Evolutionary conservation across 2,888 invertebrate genomes (phyloP).

Genomic region (Podabrus alpinus): DNA sequence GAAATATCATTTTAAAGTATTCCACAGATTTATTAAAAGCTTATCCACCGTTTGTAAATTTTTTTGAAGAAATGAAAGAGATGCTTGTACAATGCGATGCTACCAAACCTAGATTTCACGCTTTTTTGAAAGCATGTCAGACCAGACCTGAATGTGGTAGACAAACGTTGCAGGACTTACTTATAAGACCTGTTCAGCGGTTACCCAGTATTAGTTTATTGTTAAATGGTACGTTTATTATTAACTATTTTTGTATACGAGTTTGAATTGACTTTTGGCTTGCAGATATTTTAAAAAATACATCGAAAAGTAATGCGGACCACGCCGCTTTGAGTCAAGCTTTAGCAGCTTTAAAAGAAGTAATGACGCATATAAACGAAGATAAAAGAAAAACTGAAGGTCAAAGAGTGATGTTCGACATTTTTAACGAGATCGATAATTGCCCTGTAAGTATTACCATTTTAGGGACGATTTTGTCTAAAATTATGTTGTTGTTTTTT

Average conservation of each 20-base stretch:
- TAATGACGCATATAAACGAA: slow-evolving; percentile 96
- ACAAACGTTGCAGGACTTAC: slow-evolving; percentile 91
- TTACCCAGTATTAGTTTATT: slow-evolving; percentile 94
- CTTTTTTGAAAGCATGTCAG: slow-evolving; percentile 95
- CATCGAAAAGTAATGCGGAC: slow-evolving; percentile 87
- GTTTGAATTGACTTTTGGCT: slow-evolving; percentile 33
- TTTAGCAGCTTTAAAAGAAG: slow-evolving; percentile 85
- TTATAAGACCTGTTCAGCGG: slow-evolving; percentile 97
- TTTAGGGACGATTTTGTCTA: not conserved
- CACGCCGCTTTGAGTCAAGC: slow-evolving; percentile 82
- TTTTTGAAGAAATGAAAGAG: slow-evolving; percentile 96
- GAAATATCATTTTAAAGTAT: slow-evolving; percentile 85
- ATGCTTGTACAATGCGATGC: slow-evolving; percentile 89
- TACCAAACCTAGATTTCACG: slow-evolving; percentile 94
- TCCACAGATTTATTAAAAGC: slow-evolving; percentile 88
- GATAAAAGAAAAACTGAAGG: slow-evolving; percentile 96
- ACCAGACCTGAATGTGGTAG: slow-evolving; percentile 94
- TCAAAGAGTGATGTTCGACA: slow-evolving; percentile 94
- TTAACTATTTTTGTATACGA: too few species aligned
- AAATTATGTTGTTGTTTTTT: slow-evolving; percentile 40
- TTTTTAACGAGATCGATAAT: slow-evolving; percentile 97
- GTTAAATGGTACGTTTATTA: slow-evolving; percentile 75
- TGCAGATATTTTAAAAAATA: slow-evolving; percentile 90
- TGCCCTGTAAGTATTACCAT: slow-evolving; percentile 74
- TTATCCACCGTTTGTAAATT: slow-evolving; percentile 98